Evolutionary conservation across 2,797 vertebrate genomes (phyloP), one percentile per base, ranked within the genome.

Genomic region (Galago senegalensis): DNA sequence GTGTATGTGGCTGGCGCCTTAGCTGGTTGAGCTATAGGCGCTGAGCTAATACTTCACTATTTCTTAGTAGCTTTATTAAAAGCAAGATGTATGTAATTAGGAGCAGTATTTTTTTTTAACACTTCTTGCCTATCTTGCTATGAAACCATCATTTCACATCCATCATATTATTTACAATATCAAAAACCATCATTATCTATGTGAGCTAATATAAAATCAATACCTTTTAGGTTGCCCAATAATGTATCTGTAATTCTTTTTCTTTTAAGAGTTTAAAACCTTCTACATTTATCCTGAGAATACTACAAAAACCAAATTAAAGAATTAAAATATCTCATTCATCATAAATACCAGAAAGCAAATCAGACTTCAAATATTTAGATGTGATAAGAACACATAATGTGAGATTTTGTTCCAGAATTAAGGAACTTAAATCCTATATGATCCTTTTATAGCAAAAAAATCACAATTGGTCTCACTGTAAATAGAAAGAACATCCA

Each of bases 211-310:
- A 72, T 23, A 75, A 88, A 97, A 89, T n/a, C 53, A 88, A 58
- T 70, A 84, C 13, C 40, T 77, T 87, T 63, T 14, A 43, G 25
- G 31, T 67, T 92, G 27, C 14, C 53, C 73, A 73, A 65, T 43
- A 88, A 95, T 88, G 75, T 56, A 92, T 27, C 31, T 56, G 3
- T 25, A 87, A 77, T 87, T 79, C 3, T 93, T 97, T 86, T 43
- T 37, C 29, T 65, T 61, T 40, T 89, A 90, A 92, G 34, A 91
- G 14, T 63, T 95, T 31, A 69, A 88, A 81, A 63, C 29, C n/a
- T 31, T 80, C 67, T 43, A 20, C 40, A 61, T 56, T 63, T 83
- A 73, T 58, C 65, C 23, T 80, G 61, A 16, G 73, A 86, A 61
- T 84, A 34, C 29, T 93, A 17, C 13, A 87, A 72, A 91, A 81